Conservation (phyloP, 2,113 vertebrate species). For the Sylvia atricapilla region DNA sequence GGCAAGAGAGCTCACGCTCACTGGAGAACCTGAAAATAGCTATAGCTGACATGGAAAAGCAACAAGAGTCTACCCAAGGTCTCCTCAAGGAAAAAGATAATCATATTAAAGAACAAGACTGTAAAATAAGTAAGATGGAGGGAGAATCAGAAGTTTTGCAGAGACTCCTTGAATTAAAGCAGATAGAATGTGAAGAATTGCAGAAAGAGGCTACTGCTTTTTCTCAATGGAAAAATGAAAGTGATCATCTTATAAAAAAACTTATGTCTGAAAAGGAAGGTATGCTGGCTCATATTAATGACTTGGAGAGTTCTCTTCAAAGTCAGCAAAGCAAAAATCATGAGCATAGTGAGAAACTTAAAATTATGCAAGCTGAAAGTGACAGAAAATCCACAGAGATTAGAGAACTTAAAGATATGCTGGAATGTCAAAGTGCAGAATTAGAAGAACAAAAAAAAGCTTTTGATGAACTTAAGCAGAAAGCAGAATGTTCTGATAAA, state of each 20-base stretch:
- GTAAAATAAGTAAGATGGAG: constrained; percentile 68
- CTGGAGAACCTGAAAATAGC: constrained; percentile 77
- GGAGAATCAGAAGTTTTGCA: constrained; percentile 75
- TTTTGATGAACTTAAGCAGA: constrained; percentile 70
- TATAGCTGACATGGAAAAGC: constrained; percentile 79
- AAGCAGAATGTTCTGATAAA: constrained; percentile 68
- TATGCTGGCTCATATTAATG: constrained; percentile 70
- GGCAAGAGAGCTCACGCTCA: constrained; percentile 69
- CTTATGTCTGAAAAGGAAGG: constrained; percentile 75
- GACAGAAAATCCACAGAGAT: constrained; percentile 71
- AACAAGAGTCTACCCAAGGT: constrained; percentile 71
- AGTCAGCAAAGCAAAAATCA: constrained; percentile 63
- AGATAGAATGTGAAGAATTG: constrained; percentile 75
- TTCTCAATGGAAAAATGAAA: constrained; percentile 82
- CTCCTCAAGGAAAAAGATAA: constrained; percentile 81
- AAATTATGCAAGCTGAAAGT: constrained; percentile 72
- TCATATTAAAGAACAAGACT: constrained; percentile 74
- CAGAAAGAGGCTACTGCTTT: constrained; percentile 73
- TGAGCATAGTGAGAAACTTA: constrained; percentile 66
- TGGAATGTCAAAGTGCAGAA: constrained; percentile 76
- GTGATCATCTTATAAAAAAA: constrained; percentile 71
- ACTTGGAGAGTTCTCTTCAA: constrained; percentile 74
- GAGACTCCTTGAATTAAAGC: constrained; percentile 64
- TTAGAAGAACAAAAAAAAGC: constrained; percentile 75
- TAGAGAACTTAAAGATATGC: constrained; percentile 73